Evolutionary conservation across 2,888 invertebrate species (phyloP).

Genomic region (Eurois occulta): DNA sequence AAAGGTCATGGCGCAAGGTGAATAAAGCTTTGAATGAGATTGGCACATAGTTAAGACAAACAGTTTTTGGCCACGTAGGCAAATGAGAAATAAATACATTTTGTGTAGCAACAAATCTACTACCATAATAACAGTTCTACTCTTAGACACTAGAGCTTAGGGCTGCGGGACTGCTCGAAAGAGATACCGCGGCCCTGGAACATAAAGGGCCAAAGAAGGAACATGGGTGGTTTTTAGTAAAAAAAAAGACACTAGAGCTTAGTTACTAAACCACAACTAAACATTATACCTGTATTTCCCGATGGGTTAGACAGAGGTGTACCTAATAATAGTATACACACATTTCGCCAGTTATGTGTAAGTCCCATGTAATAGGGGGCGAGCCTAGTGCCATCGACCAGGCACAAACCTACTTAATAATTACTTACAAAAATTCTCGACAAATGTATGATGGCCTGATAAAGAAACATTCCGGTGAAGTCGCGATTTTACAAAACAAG

Average conservation of each 20-base stretch:
- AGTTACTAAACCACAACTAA: not conserved
- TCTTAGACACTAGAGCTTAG: not conserved
- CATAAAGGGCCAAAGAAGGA: too few relatives aligned
- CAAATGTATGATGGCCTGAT: not conserved
- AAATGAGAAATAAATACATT: slow-evolving; percentile 27
- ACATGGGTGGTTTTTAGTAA: too few relatives aligned
- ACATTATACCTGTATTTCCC: not conserved
- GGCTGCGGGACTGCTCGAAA: too few relatives aligned
- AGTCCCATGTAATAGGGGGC: too few relatives aligned
- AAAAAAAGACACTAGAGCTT: too few relatives aligned
- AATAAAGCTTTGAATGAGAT: slow-evolving; percentile 45
- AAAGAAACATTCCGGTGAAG: not conserved
- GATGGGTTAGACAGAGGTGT: not conserved
- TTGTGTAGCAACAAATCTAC: not conserved
- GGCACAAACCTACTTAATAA: not conserved
- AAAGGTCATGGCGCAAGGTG: slow-evolving; percentile 50
- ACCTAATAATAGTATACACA: too few relatives aligned
- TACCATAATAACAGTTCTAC: not conserved
- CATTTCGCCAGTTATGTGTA: too few relatives aligned
- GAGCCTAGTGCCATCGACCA: too few relatives aligned
- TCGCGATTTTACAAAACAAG: not conserved
- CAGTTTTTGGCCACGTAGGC: slow-evolving; percentile 7
- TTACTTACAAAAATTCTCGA: not conserved
- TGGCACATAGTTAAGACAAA: slow-evolving; percentile 30
- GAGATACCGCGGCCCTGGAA: too few relatives aligned